These are phyloP conservation scores for Brevimyrus niger DNA, from an alignment of 2,113 vertebrate genomes.

Conservation along the genomic window DNA sequence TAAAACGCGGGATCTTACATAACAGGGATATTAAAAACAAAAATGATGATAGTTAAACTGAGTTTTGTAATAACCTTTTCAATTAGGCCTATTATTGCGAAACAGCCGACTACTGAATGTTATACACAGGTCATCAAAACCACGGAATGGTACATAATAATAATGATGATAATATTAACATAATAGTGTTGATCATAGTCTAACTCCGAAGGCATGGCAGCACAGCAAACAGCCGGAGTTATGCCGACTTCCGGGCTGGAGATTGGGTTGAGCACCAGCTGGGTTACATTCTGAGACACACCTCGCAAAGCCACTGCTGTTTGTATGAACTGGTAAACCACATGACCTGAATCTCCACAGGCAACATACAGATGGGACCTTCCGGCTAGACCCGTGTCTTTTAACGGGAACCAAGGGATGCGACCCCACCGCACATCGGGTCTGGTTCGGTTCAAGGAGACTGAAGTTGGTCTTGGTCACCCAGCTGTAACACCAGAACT, in stretches of 20 bases:
- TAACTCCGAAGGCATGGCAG: background rate
- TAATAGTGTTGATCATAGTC: background rate
- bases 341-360: background rate
- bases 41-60: background rate
- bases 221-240: background rate
- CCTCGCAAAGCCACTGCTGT: background rate
- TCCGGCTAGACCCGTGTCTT: background rate
- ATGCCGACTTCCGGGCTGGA: background rate
- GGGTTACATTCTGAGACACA: background rate
- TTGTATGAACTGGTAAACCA: background rate
- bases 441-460: background rate
- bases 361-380: background rate
- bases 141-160: background rate
- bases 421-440: background rate
- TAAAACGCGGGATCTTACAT: conserved; percentile 1
- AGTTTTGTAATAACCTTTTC: background rate
- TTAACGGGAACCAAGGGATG: background rate
- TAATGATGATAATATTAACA: background rate
- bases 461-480: background rate
- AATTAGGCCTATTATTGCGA: background rate
- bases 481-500: background rate
- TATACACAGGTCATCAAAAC: background rate
- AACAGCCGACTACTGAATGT: background rate
- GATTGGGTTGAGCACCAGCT: background rate
- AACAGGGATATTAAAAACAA: background rate